These are phyloP conservation scores for Zhuqinia jingwanae DNA, from an alignment of 2,888 invertebrate species.

Conservation along the genomic window DNA sequence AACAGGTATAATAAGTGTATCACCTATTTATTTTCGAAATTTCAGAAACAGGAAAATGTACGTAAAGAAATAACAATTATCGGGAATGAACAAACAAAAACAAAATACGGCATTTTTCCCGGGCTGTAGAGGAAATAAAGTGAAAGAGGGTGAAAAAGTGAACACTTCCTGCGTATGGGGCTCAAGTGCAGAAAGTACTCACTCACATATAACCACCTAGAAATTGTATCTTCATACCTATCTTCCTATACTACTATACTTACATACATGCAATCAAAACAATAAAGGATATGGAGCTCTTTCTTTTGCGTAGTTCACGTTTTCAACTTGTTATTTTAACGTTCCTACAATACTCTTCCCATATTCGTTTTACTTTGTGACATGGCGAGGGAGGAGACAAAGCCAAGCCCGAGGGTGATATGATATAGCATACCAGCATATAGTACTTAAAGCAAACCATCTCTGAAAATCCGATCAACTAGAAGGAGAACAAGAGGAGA, in stretches of 20 bases:
- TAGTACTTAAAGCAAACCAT: not conserved
- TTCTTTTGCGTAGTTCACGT: too few species aligned
- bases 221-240: not conserved
- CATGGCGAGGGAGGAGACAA: not conserved
- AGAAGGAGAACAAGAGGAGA: not conserved
- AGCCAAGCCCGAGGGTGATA: not conserved
- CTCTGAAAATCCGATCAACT: constrained; percentile 23
- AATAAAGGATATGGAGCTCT: not conserved
- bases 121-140: too few species aligned
- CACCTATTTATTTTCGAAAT: too few species aligned
- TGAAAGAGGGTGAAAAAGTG: constrained; percentile 36
- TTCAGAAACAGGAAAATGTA: not conserved
- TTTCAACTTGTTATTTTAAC: constrained; percentile 11
- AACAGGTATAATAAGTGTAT: too few species aligned
- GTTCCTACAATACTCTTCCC: too few species aligned
- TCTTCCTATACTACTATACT: too few species aligned
- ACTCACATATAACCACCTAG: not conserved
- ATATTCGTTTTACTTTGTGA: not conserved
- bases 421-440: not conserved
- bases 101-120: too few species aligned
- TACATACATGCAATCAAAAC: not conserved
- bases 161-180: constrained; percentile 66
- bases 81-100: too few species aligned
- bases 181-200: constrained; percentile 67
- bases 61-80: not conserved